Conservation (phyloP, 2,888 invertebrate species). For the Achlya flavicornis region DNA sequence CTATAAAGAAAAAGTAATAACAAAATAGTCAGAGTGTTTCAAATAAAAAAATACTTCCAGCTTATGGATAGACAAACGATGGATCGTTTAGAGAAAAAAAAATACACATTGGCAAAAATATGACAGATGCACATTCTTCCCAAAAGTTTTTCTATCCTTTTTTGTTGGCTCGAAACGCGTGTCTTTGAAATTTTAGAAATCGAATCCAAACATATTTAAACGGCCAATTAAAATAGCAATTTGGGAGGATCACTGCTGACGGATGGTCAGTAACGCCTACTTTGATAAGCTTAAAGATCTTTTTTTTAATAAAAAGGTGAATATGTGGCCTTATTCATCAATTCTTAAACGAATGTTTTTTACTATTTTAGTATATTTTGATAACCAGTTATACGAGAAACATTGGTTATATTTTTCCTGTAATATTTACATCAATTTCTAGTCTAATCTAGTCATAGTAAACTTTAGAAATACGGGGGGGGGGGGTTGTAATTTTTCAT, state of each 20-base stretch:
- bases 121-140: constrained; percentile 50
- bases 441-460: no score
- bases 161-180: constrained; percentile 48
- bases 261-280: constrained; percentile 55
- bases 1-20: neutral
- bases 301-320: constrained; percentile 21
- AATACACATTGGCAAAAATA: constrained; percentile 25
- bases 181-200: constrained; percentile 50
- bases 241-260: constrained; percentile 58
- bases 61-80: neutral
- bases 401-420: no score
- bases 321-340: neutral
- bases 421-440: no score
- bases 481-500: no score
- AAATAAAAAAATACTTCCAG: neutral
- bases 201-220: constrained; percentile 66
- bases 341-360: neutral
- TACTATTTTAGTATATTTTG: no score
- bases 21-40: neutral
- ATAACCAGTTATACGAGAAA: no score
- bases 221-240: constrained; percentile 71
- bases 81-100: constrained; percentile 9
- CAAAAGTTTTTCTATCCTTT: constrained; percentile 27
- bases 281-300: constrained; percentile 62
- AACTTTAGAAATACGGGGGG: no score